Evolutionary conservation across 2,113 vertebrate species (phyloP), one percentile per base, ranked within the genome.

Genomic region (Dromaius novaehollandiae): DNA sequence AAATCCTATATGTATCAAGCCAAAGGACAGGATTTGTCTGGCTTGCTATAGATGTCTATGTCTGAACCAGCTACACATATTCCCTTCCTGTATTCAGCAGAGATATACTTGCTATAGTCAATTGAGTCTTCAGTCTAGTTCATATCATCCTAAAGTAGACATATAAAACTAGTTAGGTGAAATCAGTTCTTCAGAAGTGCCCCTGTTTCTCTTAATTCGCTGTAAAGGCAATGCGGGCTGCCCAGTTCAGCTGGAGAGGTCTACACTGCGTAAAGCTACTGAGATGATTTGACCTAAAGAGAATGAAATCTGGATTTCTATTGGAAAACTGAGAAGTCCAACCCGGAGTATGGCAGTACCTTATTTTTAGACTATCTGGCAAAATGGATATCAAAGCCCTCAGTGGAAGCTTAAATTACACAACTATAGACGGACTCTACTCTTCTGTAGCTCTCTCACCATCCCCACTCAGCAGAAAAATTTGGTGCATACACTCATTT

Each of bases 81-180:
- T 68, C 40, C 13, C 7, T 61, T 65, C 40, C 28, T 32, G 14
- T 30, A 60, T 42, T 18, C 21, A 51, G 30, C 68, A 61, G 24
- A 60, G 53, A 36, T 55, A 32, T 4, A 42, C 6, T 17, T 63
- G 38, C 16, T 61, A 13, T 6, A 36, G 34, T 26, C 46, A 63
- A n/a, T 13, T 0, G 1, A 55, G 16, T 25, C 58, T 46, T 13
- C 19, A 19, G 7, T 6, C 1, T 30, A 9, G 61, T 61, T 89
- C 4, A 0, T 58, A 60, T 48, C 13, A 79, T 61, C 24, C 26
- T 61, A 30, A 17, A 46, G 6, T n/a, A 40, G 64, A 40, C 2
- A 46, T 46, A 19, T 30, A 17, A 66, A 73, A 61, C 38, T 3
- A 13, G 8, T 24, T 21, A 78, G 36, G 60, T 26, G 13, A 75